Percentiles rank a stretch among this genome's conserved stretches.
Evolutionary conservation across 2,113 vertebrate species (phyloP).

Genomic region (Pelecanus crispus): DNA sequence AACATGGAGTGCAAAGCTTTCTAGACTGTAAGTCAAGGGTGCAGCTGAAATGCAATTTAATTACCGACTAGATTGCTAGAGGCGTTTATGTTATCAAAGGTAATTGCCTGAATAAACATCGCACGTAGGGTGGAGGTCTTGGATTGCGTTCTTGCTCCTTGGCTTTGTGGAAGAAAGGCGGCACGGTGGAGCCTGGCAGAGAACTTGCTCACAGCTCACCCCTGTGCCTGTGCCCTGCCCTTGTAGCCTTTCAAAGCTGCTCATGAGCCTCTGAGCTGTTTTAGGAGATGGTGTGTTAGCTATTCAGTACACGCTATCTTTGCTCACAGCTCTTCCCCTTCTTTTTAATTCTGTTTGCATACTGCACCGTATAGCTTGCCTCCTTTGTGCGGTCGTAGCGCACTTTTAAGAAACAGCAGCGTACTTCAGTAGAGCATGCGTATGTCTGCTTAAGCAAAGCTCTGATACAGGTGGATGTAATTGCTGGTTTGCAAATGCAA

Average conservation of each 20-base stretch:
- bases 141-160: not conserved
- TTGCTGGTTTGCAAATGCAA: not conserved
- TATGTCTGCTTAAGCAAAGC: not conserved
- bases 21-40: not conserved
- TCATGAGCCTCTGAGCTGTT: not conserved
- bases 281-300: not conserved
- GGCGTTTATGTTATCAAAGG: not conserved
- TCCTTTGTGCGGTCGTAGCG: not conserved
- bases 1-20: not conserved
- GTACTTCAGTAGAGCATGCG: not conserved
- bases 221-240: not conserved
- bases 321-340: not conserved
- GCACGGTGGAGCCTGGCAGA: not conserved
- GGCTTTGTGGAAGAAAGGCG: not conserved
- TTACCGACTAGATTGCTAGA: not conserved
- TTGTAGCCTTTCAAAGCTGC: not conserved
- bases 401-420: not conserved
- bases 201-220: not conserved
- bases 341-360: not conserved
- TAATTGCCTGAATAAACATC: not conserved
- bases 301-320: not conserved
- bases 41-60: constrained; percentile 25
- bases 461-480: not conserved
- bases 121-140: not conserved
- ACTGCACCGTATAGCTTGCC: not conserved